phyloP scores from a whole-genome alignment of 1,140 invertebrate genomes.

The Pissodes strobi region DNA sequence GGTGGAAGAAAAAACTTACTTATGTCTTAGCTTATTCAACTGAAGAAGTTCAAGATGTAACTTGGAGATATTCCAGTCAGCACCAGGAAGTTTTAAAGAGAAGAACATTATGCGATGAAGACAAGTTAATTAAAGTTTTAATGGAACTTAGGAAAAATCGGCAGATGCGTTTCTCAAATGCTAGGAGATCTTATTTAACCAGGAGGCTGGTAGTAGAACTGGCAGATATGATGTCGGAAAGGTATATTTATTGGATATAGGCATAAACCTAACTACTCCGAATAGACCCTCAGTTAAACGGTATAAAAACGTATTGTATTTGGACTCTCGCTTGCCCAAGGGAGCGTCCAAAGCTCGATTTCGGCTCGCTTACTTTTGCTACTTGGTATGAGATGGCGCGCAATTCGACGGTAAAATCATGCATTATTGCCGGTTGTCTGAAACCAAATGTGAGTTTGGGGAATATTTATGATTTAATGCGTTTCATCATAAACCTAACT shows the following conservation, averaged over 20 bases:
- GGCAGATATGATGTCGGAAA: constrained; percentile 61
- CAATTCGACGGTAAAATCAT: too few relatives aligned
- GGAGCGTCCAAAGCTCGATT: too few relatives aligned
- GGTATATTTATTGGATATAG: constrained; percentile 50
- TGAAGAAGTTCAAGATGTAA: constrained; percentile 95
- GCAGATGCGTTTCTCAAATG: constrained; percentile 56
- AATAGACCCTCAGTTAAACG: too few relatives aligned
- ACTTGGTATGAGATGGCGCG: too few relatives aligned
- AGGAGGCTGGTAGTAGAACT: constrained; percentile 62
- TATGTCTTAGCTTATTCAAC: constrained; percentile 89
- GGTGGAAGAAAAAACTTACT: constrained; percentile 84
- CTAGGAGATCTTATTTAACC: constrained; percentile 59
- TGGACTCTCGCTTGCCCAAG: too few relatives aligned
- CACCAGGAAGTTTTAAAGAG: constrained; percentile 62
- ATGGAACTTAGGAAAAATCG: constrained; percentile 58
- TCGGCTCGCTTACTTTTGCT: too few relatives aligned
- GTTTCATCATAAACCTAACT: too few relatives aligned
- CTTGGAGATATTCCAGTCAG: constrained; percentile 88
- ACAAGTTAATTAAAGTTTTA: constrained; percentile 59
- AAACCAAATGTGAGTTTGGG: too few relatives aligned
- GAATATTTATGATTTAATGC: too few relatives aligned
- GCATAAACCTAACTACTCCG: too few relatives aligned
- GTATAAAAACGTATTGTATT: too few relatives aligned
- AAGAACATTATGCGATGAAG: constrained; percentile 67
- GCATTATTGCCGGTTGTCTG: too few relatives aligned